Base-by-base conservation (phyloP, 2,797 vertebrate genomes). In the Chrosomus eos region DNA sequence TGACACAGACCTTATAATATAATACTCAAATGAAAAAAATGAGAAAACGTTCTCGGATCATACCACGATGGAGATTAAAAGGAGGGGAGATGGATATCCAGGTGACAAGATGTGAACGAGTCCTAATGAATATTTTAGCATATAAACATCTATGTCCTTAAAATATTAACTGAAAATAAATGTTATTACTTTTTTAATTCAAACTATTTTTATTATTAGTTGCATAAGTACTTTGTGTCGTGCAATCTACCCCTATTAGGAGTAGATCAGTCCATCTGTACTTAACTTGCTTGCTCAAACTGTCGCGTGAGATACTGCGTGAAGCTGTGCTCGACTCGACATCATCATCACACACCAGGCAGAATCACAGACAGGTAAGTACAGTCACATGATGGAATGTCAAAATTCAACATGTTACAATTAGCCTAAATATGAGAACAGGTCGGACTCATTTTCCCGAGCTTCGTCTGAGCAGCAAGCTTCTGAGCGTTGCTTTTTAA, bases 291-390 rank as follows among this genome's bases (percentile, higher is more conserved):
- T 26, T 81, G 43, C 45, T 66, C 7, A 28, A 67, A 33, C 75
- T 9, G 81, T n/a, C 21, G 51, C 2, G 66, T 74, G 83, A 70
- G 66, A 84, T 36, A 68, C 72, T 55, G 48, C 45, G 16, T 5
- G 55, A 28, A 70, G 28, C 68, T 23, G 77, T 64, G 77, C 67
- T 51, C 23, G 18, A 36, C 10, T 72, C 10, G 21, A 51, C 18
- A 33, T 78, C 81, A 71, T 84, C 67, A 53, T 13, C 43, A 51
- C 64, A 36, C 60, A 28, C 14, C 68, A 36, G 48, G 38, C 64
- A 79, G 83, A 82, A 28, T 87, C 90, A 88, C 89, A 72, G 88
- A 84, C 86, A 92, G 90, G 91, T 91, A 90, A 60, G 68, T 18
- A 33, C 36, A 78, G 19, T n/a, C 21, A 77, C 45, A 55, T 31